A percentile compares a stretch with the other conserved stretches of the same genome.
Conservation (phyloP, 1,140 invertebrate species). For the Leucophenga varia region DNA sequence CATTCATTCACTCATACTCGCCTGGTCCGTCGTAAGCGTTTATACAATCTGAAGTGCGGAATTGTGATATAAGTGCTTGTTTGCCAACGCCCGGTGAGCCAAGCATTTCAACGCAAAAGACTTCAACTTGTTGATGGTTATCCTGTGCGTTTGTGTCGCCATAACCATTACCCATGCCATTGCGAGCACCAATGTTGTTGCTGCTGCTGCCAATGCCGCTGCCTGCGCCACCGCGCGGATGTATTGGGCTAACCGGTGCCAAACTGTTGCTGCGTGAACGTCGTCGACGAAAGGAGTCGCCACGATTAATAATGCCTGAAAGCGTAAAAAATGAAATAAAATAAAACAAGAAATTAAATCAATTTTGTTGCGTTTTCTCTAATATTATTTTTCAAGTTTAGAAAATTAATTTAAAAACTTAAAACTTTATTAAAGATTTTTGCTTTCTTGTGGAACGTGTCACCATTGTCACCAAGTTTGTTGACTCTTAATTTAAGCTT, state of each 20-base stretch:
- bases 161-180: no score
- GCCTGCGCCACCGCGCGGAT: slow-evolving; percentile 43
- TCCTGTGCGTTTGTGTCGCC: slow-evolving; percentile 33
- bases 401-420: no score
- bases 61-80: slow-evolving; percentile 86
- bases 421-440: no score
- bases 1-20: slow-evolving; percentile 50
- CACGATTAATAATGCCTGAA: slow-evolving; percentile 83
- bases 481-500: no score
- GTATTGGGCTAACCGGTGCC: slow-evolving; percentile 59
- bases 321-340: neutral
- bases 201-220: slow-evolving; percentile 42
- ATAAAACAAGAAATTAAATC: neutral
- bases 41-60: slow-evolving; percentile 93
- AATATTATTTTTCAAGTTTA: no score
- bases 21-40: slow-evolving; percentile 86
- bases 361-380: no score
- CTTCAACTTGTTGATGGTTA: slow-evolving; percentile 56
- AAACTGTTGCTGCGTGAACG: slow-evolving; percentile 78
- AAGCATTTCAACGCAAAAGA: slow-evolving; percentile 78
- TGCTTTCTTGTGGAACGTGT: no score
- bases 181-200: no score
- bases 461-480: no score
- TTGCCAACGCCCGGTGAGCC: slow-evolving; percentile 88
- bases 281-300: slow-evolving; percentile 81